Evolutionary conservation across 2,113 vertebrate species (phyloP).

Genomic region (Diadophis punctatus): DNA sequence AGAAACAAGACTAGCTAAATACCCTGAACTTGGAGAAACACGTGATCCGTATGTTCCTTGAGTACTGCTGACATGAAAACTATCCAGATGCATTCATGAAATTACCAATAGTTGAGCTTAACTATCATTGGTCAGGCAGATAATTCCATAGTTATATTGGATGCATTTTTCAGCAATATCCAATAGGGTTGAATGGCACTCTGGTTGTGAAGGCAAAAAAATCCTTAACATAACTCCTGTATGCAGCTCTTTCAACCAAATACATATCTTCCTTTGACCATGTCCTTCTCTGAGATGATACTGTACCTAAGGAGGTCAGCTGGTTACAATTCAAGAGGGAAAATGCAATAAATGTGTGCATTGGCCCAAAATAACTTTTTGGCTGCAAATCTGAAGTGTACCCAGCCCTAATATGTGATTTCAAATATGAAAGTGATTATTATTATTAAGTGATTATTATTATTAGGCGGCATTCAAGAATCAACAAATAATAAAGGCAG

Average conservation of each 20-base stretch:
- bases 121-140: background rate
- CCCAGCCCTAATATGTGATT: background rate
- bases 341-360: background rate
- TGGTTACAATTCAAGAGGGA: background rate
- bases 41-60: background rate
- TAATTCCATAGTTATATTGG: background rate
- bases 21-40: background rate
- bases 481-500: background rate
- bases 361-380: background rate
- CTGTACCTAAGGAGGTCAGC: background rate
- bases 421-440: background rate
- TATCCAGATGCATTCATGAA: background rate
- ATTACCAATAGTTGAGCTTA: background rate
- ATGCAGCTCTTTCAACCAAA: background rate
- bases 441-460: background rate
- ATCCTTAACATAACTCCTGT: background rate
- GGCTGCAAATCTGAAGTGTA: background rate
- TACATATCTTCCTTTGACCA: background rate
- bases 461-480: background rate
- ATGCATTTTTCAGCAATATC: background rate
- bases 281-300: background rate
- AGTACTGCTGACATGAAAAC: background rate
- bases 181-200: background rate
- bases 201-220: background rate
- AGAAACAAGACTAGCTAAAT: background rate